Conservation (phyloP, 2,113 vertebrate genomes). For the Apeltes quadracus region DNA sequence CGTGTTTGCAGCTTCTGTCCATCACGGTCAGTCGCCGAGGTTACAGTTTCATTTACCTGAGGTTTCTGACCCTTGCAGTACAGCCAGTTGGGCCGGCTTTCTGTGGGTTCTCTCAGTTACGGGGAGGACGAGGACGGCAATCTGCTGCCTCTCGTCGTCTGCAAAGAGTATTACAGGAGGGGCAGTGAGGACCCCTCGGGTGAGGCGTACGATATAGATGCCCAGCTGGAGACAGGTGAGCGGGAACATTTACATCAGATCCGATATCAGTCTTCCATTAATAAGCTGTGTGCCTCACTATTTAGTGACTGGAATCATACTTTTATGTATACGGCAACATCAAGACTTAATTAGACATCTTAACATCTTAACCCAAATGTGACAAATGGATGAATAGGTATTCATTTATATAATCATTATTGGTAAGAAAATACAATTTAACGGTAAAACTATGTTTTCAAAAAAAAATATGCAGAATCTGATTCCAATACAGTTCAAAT, state of each 20-base stretch:
- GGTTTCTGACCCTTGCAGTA: slow-evolving; percentile 80
- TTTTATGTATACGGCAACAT: not conserved
- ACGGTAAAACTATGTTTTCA: not conserved
- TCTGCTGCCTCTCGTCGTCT: slow-evolving; percentile 83
- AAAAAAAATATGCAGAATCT: too few relatives aligned
- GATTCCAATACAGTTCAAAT: not conserved
- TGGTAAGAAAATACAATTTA: not conserved
- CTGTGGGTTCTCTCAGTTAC: slow-evolving; percentile 87
- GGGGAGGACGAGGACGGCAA: slow-evolving; percentile 76
- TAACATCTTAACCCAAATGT: not conserved
- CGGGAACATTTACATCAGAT: not conserved
- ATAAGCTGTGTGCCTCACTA: not conserved
- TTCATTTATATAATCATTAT: not conserved
- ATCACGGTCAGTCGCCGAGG: not conserved
- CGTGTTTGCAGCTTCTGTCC: not conserved
- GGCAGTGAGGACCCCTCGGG: slow-evolving; percentile 79
- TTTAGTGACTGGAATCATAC: too few relatives aligned
- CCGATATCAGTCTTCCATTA: not conserved
- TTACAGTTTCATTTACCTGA: slow-evolving; percentile 29
- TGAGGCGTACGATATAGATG: slow-evolving; percentile 82
- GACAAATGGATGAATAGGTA: not conserved
- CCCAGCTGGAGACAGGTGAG: slow-evolving; percentile 87
- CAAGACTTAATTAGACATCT: not conserved
- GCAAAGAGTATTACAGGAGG: slow-evolving; percentile 88
- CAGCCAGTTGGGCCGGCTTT: slow-evolving; percentile 83